Evolutionary conservation across 2,888 invertebrate genomes (phyloP).

Genomic region (Eristalis tenax): DNA sequence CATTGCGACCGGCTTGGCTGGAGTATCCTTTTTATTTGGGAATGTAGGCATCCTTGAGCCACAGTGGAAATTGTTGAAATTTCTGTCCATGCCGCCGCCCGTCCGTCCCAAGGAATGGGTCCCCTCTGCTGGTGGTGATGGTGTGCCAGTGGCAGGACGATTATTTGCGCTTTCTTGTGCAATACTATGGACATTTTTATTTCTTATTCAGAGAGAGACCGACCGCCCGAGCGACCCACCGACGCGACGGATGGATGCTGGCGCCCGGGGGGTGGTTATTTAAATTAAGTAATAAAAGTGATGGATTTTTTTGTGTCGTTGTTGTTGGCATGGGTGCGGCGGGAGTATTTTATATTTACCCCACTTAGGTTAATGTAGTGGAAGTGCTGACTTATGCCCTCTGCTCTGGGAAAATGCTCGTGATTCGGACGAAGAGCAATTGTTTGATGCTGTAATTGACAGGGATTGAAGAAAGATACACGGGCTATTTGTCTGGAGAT

Average conservation of each 20-base stretch:
- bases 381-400: not conserved
- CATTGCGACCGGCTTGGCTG: conserved; percentile 48
- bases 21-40: conserved; percentile 26
- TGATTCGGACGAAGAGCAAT: not conserved
- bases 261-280: conserved; percentile 27
- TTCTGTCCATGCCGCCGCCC: conserved; percentile 5
- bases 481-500: not conserved
- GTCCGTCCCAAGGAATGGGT: conserved; percentile 48
- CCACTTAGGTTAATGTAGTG: conserved; percentile 42
- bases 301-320: conserved; percentile 35
- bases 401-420: not conserved
- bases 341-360: conserved; percentile 19
- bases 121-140: conserved; percentile 7
- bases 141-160: conserved; percentile 49
- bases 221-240: no score
- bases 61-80: conserved; percentile 51
- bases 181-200: not conserved
- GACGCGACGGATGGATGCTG: not conserved
- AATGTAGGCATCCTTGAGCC: conserved; percentile 29
- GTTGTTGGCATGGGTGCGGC: not conserved
- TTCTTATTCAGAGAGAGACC: conserved; percentile 13
- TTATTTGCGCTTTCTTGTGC: conserved; percentile 51
- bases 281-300: conserved; percentile 71
- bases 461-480: not conserved
- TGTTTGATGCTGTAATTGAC: not conserved